Percentiles rank a stretch among this genome's conserved stretches.
These are phyloP conservation scores for Aphidius ervi DNA, from an alignment of 1,140 invertebrate species.

Conservation along the genomic window DNA sequence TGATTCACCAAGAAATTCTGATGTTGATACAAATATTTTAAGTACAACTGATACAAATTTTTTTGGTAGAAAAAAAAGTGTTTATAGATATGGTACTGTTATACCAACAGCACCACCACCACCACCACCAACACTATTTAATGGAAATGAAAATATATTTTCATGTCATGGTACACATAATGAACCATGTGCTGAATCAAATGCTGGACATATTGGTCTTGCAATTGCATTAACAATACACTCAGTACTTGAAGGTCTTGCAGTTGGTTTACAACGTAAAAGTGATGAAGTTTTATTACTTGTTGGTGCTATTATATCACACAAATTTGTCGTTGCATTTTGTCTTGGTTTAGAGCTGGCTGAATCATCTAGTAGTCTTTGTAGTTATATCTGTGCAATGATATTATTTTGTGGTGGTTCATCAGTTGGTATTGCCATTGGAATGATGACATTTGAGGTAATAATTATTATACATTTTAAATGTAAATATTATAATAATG, in stretches of 20 bases:
- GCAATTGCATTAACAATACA: slow-evolving; percentile 72
- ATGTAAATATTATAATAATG: too few relatives aligned
- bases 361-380: slow-evolving; percentile 47
- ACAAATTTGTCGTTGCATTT: slow-evolving; percentile 76
- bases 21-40: slow-evolving; percentile 1
- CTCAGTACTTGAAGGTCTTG: slow-evolving; percentile 75
- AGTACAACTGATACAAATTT: slow-evolving; percentile 4
- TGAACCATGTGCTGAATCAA: slow-evolving; percentile 57
- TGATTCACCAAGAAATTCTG: background rate
- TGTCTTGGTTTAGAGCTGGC: slow-evolving; percentile 70
- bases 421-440: slow-evolving; percentile 62
- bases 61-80: slow-evolving; percentile 5
- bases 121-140: slow-evolving; percentile 27
- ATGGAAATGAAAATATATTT: slow-evolving; percentile 50
- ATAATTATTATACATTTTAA: slow-evolving; percentile 1
- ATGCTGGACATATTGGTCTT: slow-evolving; percentile 58
- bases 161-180: slow-evolving; percentile 62
- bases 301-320: slow-evolving; percentile 66
- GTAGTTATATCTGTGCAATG: slow-evolving; percentile 58
- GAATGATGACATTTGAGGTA: slow-evolving; percentile 47
- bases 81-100: slow-evolving; percentile 11
- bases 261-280: slow-evolving; percentile 68
- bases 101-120: background rate
- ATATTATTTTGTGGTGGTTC: slow-evolving; percentile 64
- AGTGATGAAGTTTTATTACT: slow-evolving; percentile 56